Conservation (phyloP, 1,140 invertebrate species). For the Asobara japonica region DNA sequence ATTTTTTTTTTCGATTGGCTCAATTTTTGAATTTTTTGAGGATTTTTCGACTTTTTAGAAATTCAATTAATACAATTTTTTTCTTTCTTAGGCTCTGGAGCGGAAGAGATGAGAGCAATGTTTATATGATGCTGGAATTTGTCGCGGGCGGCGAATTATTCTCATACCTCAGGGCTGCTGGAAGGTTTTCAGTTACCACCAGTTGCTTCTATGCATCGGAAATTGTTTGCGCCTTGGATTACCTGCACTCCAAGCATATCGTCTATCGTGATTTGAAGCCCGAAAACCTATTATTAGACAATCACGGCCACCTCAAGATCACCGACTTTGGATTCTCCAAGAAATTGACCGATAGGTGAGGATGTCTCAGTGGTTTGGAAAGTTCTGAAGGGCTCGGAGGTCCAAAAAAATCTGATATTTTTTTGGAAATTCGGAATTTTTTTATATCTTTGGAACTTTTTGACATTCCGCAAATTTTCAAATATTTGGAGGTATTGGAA, state of each 20-base stretch:
- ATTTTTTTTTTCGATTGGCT: neutral
- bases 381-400: too few species aligned
- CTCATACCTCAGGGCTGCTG: slow-evolving; percentile 92
- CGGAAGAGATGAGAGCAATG: slow-evolving; percentile 84
- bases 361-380: neutral
- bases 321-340: slow-evolving; percentile 99
- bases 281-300: slow-evolving; percentile 92
- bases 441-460: too few species aligned
- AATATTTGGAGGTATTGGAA: too few species aligned
- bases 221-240: slow-evolving; percentile 93
- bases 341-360: slow-evolving; percentile 80
- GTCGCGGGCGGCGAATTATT: slow-evolving; percentile 95
- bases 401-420: neutral
- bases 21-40: too few species aligned
- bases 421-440: too few species aligned
- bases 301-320: slow-evolving; percentile 94
- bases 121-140: slow-evolving; percentile 96
- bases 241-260: slow-evolving; percentile 88
- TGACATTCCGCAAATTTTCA: too few species aligned
- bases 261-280: slow-evolving; percentile 88
- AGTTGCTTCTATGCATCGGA: slow-evolving; percentile 94
- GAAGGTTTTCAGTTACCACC: slow-evolving; percentile 85
- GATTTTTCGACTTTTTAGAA: too few species aligned
- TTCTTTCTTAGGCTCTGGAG: slow-evolving; percentile 85
- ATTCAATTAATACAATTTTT: too few species aligned